Evolutionary conservation across 2,113 vertebrate genomes (phyloP).

Genomic region (Syngnathus typhle): DNA sequence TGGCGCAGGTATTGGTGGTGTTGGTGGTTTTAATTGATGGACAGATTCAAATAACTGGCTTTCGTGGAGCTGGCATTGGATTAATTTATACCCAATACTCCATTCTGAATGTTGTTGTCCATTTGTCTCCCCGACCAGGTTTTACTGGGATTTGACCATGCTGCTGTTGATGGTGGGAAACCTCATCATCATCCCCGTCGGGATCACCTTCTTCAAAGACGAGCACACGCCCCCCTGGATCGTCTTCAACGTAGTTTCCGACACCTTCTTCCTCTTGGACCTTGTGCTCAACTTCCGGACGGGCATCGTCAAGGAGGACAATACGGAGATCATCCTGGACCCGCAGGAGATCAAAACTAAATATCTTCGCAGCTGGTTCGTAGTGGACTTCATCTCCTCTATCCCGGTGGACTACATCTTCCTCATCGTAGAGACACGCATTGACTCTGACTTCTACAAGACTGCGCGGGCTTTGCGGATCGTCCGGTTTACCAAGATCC

Average conservation of each 20-base stretch:
- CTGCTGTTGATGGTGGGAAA: constrained; percentile 98
- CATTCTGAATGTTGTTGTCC: constrained; percentile 7
- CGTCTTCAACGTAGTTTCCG: constrained; percentile 96
- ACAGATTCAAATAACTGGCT: not conserved
- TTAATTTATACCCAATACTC: not conserved
- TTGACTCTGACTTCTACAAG: constrained; percentile 98
- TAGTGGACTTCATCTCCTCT: constrained; percentile 98
- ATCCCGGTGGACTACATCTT: constrained; percentile 99
- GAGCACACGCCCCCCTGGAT: constrained; percentile 98
- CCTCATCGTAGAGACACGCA: constrained; percentile 96
- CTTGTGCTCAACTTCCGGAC: constrained; percentile 98
- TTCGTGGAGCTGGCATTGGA: not conserved
- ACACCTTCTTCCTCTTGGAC: constrained; percentile 98
- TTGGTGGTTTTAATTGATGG: not conserved
- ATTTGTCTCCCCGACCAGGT: constrained; percentile 71
- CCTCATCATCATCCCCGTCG: constrained; percentile 97
- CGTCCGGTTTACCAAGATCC: constrained; percentile 98
- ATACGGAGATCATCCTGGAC: constrained; percentile 97
- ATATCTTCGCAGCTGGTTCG: constrained; percentile 96
- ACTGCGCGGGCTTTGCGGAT: constrained; percentile 92
- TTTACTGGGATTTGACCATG: constrained; percentile 99
- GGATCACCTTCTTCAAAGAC: constrained; percentile 99
- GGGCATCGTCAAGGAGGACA: constrained; percentile 97
- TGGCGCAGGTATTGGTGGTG: too few relatives aligned
- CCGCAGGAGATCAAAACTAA: constrained; percentile 96